Percentiles rank a stretch among this genome's conserved stretches.
Evolutionary conservation across 2,113 vertebrate genomes (phyloP).

Genomic region (Scatophagus argus): DNA sequence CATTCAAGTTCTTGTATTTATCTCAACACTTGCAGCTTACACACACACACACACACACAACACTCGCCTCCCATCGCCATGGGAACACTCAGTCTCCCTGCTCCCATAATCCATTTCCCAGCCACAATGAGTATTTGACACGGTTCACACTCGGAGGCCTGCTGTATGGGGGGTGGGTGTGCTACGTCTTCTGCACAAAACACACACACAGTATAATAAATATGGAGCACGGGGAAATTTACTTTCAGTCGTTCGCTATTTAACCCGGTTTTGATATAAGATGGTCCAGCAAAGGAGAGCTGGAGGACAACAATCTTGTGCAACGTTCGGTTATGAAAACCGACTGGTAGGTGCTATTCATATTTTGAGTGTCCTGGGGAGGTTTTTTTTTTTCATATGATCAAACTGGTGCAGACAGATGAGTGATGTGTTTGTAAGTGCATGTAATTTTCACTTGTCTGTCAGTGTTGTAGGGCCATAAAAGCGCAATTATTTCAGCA

Average conservation of each 20-base stretch:
- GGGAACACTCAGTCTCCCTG: conserved; percentile 80
- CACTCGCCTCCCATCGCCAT: conserved; percentile 75
- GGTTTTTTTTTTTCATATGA: not conserved
- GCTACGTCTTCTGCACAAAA: conserved; percentile 14
- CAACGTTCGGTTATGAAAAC: not conserved
- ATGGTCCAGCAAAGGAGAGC: conserved; percentile 8
- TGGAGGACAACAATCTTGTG: not conserved
- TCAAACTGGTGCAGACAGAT: not conserved
- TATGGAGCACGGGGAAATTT: not conserved
- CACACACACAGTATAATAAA: conserved; percentile 29
- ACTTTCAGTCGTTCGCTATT: not conserved
- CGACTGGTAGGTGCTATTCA: not conserved
- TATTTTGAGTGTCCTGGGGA: not conserved
- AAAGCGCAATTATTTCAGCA: conserved; percentile 22
- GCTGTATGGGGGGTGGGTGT: conserved; percentile 66
- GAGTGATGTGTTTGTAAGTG: conserved; percentile 13
- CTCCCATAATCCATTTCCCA: conserved; percentile 82
- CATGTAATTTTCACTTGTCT: not conserved
- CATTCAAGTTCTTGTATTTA: conserved; percentile 45
- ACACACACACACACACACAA: no score
- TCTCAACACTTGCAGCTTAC: conserved; percentile 51
- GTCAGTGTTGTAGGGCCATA: not conserved
- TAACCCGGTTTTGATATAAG: not conserved
- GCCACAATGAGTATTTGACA: conserved; percentile 84
- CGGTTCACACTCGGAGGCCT: conserved; percentile 71